A percentile compares a stretch with the other conserved stretches of the same genome.
phyloP scores from a whole-genome alignment of 2,113 vertebrate species.

The Thunnus maccoyii region DNA sequence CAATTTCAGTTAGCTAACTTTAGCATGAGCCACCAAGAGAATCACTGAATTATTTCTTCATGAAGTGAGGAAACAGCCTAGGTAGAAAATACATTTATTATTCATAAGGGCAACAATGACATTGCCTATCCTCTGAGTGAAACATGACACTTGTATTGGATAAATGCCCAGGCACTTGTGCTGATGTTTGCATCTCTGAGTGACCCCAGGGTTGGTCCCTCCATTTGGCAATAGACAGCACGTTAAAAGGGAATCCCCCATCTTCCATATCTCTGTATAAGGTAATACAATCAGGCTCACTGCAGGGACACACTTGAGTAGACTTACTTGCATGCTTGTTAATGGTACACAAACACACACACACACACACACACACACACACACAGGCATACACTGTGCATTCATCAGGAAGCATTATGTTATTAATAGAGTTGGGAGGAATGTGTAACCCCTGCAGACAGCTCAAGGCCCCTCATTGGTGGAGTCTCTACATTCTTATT shows the following conservation, averaged over 20 bases:
- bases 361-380: not conserved
- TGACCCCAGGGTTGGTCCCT: constrained; percentile 20
- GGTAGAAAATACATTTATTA: constrained; percentile 36
- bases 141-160: constrained; percentile 46
- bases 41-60: constrained; percentile 40
- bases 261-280: not conserved
- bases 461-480: not conserved
- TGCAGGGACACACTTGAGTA: constrained; percentile 20
- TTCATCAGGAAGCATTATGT: constrained; percentile 17
- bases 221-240: not conserved
- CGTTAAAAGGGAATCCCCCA: constrained; percentile 50
- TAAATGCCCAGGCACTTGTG: constrained; percentile 39
- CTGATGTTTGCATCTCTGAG: constrained; percentile 60
- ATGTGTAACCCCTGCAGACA: constrained; percentile 16
- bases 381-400: constrained; percentile 11
- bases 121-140: constrained; percentile 55
- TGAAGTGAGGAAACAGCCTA: constrained; percentile 4
- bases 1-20: constrained; percentile 37
- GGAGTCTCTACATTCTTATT: not conserved
- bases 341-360: constrained; percentile 1
- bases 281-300: constrained; percentile 10
- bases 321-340: constrained; percentile 24
- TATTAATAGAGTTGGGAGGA: constrained; percentile 37
- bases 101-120: constrained; percentile 56
- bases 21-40: not conserved